phyloP scores from a whole-genome alignment of 1,140 invertebrate species.

The Drosophila asahinai region DNA sequence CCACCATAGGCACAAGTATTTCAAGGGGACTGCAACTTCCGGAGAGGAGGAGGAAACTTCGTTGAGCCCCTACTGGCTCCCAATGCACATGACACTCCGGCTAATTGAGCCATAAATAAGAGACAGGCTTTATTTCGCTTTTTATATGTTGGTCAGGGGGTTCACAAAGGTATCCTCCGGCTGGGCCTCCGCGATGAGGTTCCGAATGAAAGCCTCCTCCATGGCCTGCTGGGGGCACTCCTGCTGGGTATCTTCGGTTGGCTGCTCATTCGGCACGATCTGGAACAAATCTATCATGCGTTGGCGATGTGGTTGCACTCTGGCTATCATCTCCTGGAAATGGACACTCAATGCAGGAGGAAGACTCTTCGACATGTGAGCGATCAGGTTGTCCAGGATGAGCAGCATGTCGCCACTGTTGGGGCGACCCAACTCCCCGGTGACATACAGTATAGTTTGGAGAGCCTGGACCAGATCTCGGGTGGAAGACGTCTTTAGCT shows the following conservation, averaged over 20 bases:
- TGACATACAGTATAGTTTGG: constrained; percentile 55
- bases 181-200: neutral
- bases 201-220: neutral
- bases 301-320: constrained; percentile 10
- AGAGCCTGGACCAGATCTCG: constrained; percentile 34
- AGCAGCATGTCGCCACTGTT: constrained; percentile 36
- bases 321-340: constrained; percentile 8
- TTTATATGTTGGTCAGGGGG: neutral
- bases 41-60: neutral
- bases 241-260: neutral
- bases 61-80: constrained; percentile 8
- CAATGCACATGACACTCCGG: constrained; percentile 45
- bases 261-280: neutral
- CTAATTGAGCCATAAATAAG: constrained; percentile 46
- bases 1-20: neutral
- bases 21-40: constrained; percentile 6
- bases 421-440: constrained; percentile 32
- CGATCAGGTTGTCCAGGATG: constrained; percentile 27
- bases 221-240: constrained; percentile 5
- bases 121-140: constrained; percentile 28
- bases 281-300: constrained; percentile 12
- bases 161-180: neutral
- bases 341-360: constrained; percentile 2
- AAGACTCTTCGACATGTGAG: constrained; percentile 12
- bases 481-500: constrained; percentile 6